Evolutionary conservation across 92 coral and sea anemone genomes (phyloP).

Genomic region (Pocillopora meandrina): DNA sequence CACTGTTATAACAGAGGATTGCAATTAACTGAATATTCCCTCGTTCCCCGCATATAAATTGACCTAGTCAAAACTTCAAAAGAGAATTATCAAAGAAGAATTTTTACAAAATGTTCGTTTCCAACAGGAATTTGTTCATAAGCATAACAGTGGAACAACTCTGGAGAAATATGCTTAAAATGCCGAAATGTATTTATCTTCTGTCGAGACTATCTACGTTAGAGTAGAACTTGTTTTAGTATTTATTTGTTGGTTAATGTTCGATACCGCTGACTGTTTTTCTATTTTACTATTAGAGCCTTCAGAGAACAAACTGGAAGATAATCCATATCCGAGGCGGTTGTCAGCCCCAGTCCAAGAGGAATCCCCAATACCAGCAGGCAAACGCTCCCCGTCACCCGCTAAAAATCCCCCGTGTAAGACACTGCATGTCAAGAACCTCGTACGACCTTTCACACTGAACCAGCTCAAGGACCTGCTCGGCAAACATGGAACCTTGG

Average conservation of each 20-base stretch:
- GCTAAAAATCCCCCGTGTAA: constrained; percentile 74
- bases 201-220: background rate
- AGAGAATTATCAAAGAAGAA: too few species aligned
- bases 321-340: constrained; percentile 34
- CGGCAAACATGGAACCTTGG: constrained; percentile 70
- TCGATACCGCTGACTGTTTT: background rate
- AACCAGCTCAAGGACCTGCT: constrained; percentile 89
- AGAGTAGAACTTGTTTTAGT: background rate
- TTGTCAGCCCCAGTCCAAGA: constrained; percentile 16
- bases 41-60: too few species aligned
- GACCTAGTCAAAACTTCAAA: too few species aligned
- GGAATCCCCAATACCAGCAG: constrained; percentile 45
- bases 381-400: constrained; percentile 81
- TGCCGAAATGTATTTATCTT: background rate
- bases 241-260: background rate
- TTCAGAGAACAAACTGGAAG: background rate
- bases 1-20: too few species aligned
- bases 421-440: constrained; percentile 78
- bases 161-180: background rate
- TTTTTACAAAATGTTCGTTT: background rate
- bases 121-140: background rate
- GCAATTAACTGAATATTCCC: too few species aligned
- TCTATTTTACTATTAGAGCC: constrained; percentile 23
- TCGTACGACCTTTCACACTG: constrained; percentile 92
- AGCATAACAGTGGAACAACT: constrained; percentile 20